Base-by-base conservation (phyloP, 2,113 vertebrate genomes). In the Neolamprologus fasciatus region DNA sequence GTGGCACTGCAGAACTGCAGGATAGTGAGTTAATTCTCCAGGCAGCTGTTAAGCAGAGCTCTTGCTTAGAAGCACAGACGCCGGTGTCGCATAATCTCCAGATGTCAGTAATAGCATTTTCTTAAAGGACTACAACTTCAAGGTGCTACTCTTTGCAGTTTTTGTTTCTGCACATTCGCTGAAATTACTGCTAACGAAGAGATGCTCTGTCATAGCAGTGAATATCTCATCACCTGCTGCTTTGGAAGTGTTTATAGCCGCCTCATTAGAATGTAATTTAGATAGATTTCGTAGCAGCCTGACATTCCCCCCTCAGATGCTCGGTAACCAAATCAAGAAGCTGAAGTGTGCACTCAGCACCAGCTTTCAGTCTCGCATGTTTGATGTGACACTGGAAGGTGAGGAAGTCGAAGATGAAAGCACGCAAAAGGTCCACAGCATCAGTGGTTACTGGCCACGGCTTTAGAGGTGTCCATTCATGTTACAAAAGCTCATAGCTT, bases 171-270 rank as follows among this genome's bases (percentile, higher is more conserved):
- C 63, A 84, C 45, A 89, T 61, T 54, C 53, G 19, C 31, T 31
- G 57, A 82, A 87, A 80, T 54, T 28, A 21, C 85, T 84, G 84
- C 37, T 23, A 35, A 58, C 83, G 12, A 19, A 66, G 79, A 55
- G 14, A 9, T 61, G n/a, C 50, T 84, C 19, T 66, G 37, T 19
- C 26, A 17, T 3, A 31, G 37, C n/a, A 7, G 71, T 88, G 87
- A 91, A 84, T 82, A 61, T 85, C 84, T 89, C 85, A 88, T 94
- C 91, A 92, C 47, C 86, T 82, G 86, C 87, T 89, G 31, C 82
- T 84, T 66, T 91, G 53, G 16, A 80, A 68, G 68, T 55, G 19
- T 86, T 19, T 73, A 11, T 61, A 78, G 21, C 6, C 17, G 21
- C 21, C 35, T 87, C 80, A 84, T 89, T 90, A 78, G 33, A 50